Evolutionary conservation across 2,888 invertebrate species (phyloP), one percentile per base, ranked within the genome.

Genomic region (Melanchra persicariae): DNA sequence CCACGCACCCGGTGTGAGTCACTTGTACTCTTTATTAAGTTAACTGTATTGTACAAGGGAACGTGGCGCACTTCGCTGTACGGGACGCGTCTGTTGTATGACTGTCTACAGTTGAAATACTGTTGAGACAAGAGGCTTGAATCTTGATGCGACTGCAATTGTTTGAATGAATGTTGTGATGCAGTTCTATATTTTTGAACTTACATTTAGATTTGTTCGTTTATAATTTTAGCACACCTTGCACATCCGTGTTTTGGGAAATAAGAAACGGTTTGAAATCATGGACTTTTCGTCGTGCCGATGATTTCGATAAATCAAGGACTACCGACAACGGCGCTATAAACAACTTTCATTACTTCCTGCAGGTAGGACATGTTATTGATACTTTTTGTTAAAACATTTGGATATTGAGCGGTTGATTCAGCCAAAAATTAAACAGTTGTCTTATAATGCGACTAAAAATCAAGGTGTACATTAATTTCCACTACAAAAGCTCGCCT

Each of bases 1-100:
- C 40, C 15, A 15, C 15, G 52, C 55, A 61, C 70, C 67, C 64
- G 52, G 40, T 22, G 49, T 74, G 79, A 77, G 22, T 77, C 79
- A 77, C 43, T 54, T 22, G 22, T 15, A 15, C n/a, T 22, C 26
- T 51, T 60, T 51, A 64, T 77, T 30, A 69, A 76, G 55, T 76
- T 63, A 78, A 65, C 79, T 54, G 62, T 79, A 37, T 55, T 55
- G 12, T 45, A 64, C 51, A 47, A 40, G 64, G 60, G 51, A 64
- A 64, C 73, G 40, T 22, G 45, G 40, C 40, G 24, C 51, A 58
- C 49, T 51, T 49, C 17, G 19, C 7, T 58, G n/a, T n/a, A 40
- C 26, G 57, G 62, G 57, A 59, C 47, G 49, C 52, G 64, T 34
- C 26, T 60, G n/a, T 68, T 40, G 26, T 43, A 30, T 37, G 62